phyloP scores from a whole-genome alignment of 2,888 invertebrate species.

The Drosophila formosana region DNA sequence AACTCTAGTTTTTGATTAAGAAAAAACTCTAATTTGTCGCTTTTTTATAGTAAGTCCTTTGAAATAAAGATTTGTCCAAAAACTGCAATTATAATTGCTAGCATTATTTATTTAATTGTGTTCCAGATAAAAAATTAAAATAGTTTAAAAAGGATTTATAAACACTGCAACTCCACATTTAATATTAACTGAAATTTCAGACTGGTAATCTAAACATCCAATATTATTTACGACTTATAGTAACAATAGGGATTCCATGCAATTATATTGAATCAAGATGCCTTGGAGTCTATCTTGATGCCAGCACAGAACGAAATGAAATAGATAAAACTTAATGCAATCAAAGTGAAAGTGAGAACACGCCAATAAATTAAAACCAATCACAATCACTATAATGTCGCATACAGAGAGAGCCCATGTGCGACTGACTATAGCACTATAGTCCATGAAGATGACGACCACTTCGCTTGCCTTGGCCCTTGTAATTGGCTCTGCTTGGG shows the following conservation, averaged over 20 bases:
- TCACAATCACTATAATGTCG: slow-evolving; percentile 46
- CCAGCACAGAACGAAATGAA: slow-evolving; percentile 20
- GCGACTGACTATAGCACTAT: slow-evolving; percentile 14
- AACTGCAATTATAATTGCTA: no score
- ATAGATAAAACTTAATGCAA: slow-evolving; percentile 62
- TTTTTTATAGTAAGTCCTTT: no score
- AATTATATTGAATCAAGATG: not conserved
- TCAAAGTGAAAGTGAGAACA: slow-evolving; percentile 74
- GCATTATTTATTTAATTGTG: no score
- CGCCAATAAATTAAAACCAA: slow-evolving; percentile 79
- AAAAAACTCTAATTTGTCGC: no score
- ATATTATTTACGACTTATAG: not conserved
- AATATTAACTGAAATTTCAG: no score
- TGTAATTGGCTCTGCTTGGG: slow-evolving; percentile 64
- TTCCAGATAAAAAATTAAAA: no score
- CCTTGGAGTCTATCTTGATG: not conserved
- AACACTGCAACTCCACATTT: no score
- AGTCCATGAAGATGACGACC: slow-evolving; percentile 56
- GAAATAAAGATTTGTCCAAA: no score
- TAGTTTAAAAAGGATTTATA: no score
- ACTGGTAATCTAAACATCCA: not conserved
- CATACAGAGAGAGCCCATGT: slow-evolving; percentile 14
- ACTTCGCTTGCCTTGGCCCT: slow-evolving; percentile 48
- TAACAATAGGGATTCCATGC: not conserved
- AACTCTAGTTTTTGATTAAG: no score